These are phyloP conservation scores for Bombus vancouverensis DNA, from an alignment of 1,140 invertebrate genomes.

Conservation along the genomic window DNA sequence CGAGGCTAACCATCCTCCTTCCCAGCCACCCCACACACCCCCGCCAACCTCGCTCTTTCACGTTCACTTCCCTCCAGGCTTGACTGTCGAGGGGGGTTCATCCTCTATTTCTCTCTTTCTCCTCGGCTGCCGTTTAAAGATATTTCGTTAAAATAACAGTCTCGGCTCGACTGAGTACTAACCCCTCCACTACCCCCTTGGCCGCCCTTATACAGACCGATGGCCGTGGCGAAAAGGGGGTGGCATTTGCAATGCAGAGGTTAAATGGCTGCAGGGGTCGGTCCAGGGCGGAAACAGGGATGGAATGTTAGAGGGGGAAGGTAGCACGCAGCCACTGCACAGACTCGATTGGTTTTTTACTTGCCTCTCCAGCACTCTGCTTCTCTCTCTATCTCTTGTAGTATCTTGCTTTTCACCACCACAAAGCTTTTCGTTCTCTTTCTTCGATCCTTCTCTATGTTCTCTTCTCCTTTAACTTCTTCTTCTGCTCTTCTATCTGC, in stretches of 20 bases:
- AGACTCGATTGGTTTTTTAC: slow-evolving; percentile 82
- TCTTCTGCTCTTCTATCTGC: slow-evolving; percentile 27
- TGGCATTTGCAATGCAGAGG: slow-evolving; percentile 83
- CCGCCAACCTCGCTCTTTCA: not conserved
- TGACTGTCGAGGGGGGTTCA: slow-evolving; percentile 31
- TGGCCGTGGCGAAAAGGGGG: slow-evolving; percentile 77
- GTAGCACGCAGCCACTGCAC: slow-evolving; percentile 71
- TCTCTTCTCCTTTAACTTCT: slow-evolving; percentile 13
- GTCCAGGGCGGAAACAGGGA: slow-evolving; percentile 52
- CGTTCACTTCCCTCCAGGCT: slow-evolving; percentile 47
- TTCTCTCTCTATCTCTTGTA: not conserved
- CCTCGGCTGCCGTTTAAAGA: slow-evolving; percentile 79
- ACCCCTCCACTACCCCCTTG: slow-evolving; percentile 19
- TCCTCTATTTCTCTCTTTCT: slow-evolving; percentile 62
- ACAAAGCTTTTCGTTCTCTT: not conserved
- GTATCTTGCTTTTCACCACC: not conserved
- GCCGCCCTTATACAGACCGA: slow-evolving; percentile 61
- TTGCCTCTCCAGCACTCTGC: slow-evolving; percentile 64
- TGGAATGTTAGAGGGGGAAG: slow-evolving; percentile 50
- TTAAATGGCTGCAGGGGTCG: slow-evolving; percentile 79
- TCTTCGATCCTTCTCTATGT: slow-evolving; percentile 11
- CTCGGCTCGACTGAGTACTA: slow-evolving; percentile 67
- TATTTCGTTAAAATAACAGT: slow-evolving; percentile 83
- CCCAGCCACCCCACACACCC: slow-evolving; percentile 12
- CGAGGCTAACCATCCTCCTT: slow-evolving; percentile 61